Conservation (phyloP, 2,888 invertebrate species). For the Thymelicus lineola region DNA sequence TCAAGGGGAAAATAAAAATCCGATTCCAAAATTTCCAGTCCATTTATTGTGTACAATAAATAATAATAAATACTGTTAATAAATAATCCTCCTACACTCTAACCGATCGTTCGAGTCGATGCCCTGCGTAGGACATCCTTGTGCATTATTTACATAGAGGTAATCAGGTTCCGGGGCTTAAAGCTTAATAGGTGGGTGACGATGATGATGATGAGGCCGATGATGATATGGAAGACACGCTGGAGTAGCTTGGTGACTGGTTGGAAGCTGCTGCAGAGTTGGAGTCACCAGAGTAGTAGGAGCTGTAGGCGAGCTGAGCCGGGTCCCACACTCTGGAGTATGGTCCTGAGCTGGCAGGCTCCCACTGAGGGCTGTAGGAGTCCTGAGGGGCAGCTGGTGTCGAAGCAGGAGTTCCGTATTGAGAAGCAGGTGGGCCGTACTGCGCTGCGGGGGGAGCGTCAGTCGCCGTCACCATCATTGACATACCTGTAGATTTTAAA, state of each 20-base stretch:
- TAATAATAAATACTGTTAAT: constrained; percentile 79
- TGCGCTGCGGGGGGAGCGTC: constrained; percentile 86
- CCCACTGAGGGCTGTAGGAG: constrained; percentile 91
- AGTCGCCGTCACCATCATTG: constrained; percentile 88
- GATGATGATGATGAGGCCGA: constrained; percentile 60
- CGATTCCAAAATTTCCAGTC: constrained; percentile 59
- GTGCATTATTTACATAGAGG: constrained; percentile 61
- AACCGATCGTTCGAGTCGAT: constrained; percentile 71
- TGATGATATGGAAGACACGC: constrained; percentile 78
- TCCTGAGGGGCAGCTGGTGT: constrained; percentile 87
- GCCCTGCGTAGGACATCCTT: constrained; percentile 45
- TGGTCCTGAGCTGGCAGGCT: constrained; percentile 89
- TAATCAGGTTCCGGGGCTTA: constrained; percentile 52
- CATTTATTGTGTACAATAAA: constrained; percentile 79
- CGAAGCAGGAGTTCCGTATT: constrained; percentile 72
- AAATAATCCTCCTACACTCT: constrained; percentile 76
- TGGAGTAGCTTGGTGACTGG: constrained; percentile 79
- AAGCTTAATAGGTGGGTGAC: constrained; percentile 59
- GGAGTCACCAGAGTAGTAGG: constrained; percentile 88
- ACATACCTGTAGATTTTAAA: constrained; percentile 84
- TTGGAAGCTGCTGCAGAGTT: constrained; percentile 84
- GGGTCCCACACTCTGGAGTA: constrained; percentile 92
- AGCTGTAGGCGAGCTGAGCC: constrained; percentile 88
- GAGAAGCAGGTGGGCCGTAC: constrained; percentile 89
- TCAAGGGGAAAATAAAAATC: constrained; percentile 42